Evolutionary conservation across 1,140 invertebrate genomes (phyloP).

Genomic region (Hycleus cichorii): DNA sequence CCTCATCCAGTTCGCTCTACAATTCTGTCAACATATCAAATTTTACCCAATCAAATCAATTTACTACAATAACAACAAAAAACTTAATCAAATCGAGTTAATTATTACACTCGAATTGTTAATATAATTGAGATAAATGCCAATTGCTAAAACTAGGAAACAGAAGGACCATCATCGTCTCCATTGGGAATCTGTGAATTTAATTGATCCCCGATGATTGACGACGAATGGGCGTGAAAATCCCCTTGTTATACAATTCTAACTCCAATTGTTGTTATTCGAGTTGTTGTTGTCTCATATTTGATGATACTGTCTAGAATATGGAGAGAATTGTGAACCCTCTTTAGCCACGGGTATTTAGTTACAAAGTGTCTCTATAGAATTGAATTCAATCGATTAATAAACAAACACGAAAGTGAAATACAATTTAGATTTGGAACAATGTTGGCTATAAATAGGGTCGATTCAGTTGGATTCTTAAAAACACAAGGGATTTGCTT

Average conservation of each 20-base stretch:
- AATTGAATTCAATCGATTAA: neutral
- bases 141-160: neutral
- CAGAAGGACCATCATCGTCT: too few species aligned
- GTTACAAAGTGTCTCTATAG: slow-evolving; percentile 12
- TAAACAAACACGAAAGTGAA: too few species aligned
- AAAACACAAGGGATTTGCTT: too few species aligned
- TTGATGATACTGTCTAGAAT: too few species aligned
- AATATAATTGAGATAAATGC: slow-evolving; percentile 7
- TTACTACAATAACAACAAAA: neutral
- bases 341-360: slow-evolving; percentile 6
- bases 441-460: too few species aligned
- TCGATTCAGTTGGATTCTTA: too few species aligned
- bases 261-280: too few species aligned
- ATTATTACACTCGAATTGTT: slow-evolving; percentile 5
- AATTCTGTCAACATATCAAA: neutral
- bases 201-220: slow-evolving; percentile 13
- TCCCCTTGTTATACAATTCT: too few species aligned
- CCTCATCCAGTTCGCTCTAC: neutral
- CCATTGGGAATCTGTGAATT: neutral
- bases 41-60: too few species aligned
- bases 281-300: too few species aligned
- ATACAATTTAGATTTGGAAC: too few species aligned
- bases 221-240: neutral
- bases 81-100: neutral
- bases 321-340: neutral